Evolutionary conservation across 2,888 invertebrate species (phyloP), one percentile per base, ranked within the genome.

Genomic region (Tiphia femorata): DNA sequence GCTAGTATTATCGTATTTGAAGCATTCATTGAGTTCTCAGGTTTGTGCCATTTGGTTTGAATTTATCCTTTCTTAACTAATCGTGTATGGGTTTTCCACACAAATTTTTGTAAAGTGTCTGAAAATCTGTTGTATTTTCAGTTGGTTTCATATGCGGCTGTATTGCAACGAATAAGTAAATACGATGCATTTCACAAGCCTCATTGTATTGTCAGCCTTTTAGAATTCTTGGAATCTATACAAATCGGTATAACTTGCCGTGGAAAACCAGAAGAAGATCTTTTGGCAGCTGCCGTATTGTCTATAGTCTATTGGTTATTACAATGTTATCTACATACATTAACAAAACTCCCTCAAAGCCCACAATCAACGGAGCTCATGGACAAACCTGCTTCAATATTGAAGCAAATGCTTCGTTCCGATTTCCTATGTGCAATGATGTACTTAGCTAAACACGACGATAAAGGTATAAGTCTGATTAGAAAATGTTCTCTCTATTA

Each of bases 141-240:
- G 88, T 84, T 97, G 62, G 94, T 97, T 0, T 96, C 96, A 0
- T 95, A 95, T 80, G 94, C 94, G 4, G 94, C 96, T 3, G 96
- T 96, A 0, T 83, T 97, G 21, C 92, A 92, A 76, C 90, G 95
- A 75, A 92, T 97, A 58, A 91, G 95, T 47, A 94, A 94, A 84
- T 96, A 95, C 83, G 94, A 94, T 70, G 92, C 94, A 44, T 91
- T 92, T 76, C 90, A 91, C 56, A 95, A 96, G 79, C 92, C 94
- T 0, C 94, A 95, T 80, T 97, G 97, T 80, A 90, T 97, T 35
- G 87, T 92, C 16, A 93, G 95, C 67, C 85, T 97, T 3, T 83
- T 97, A 48, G 95, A 96, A 72, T 93, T 97, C 76, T 84, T 97
- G 23, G 92, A 94, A 79, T 89, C 90, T 33, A 88, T 89, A 67